Evolutionary conservation across 64 coral and sea anemone species (phyloP), one percentile per base, ranked within the genome.

Genomic region (Dendrophyllia cribrosa): DNA sequence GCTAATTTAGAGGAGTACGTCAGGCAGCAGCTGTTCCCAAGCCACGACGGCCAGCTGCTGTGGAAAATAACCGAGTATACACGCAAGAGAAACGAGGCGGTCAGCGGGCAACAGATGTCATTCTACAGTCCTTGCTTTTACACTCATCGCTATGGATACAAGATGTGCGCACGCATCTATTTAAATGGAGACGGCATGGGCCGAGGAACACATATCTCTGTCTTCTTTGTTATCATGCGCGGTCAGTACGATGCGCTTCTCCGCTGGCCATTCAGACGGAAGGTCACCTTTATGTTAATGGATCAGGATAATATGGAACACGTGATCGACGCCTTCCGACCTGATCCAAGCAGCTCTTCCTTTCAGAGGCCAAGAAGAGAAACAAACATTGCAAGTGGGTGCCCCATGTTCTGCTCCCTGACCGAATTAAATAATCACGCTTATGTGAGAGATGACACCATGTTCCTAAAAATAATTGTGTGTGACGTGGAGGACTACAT

Each of bases 201-300:
- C 34, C 34, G 2, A 0, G 34, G 34, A 34, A 34, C 34, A 34
- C 34, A 34, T 2, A 34, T 34, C 34, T 34, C 34, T 34, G 34
- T 34, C 0, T 34, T 34, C 34, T 34, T 34, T 34, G 34, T 34
- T 34, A 34, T 34, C 34, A 34, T 34, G 34, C 34, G 34, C 34
- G 34, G 34, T 2, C 34, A 34, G 34, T 34, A 34, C 34, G 34
- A 91, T 14, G 78, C 79, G 10, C 8, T 91, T 10, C 69, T 91
- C 65, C 78, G 66, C n/a, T 91, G 89, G 89, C 89, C 89, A 45
- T 91, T 91, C 55, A 91, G 89, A 72, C 89, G 84, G 59, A 91
- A 85, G 55, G 78, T 91, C n/a, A 85, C 89, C 16, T 67, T 91
- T 16, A 91, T 91, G 89, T 58, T 91, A 10, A 53, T 91, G 69